Conservation (phyloP, 2,888 invertebrate species). For the Diplolepis rosae region DNA sequence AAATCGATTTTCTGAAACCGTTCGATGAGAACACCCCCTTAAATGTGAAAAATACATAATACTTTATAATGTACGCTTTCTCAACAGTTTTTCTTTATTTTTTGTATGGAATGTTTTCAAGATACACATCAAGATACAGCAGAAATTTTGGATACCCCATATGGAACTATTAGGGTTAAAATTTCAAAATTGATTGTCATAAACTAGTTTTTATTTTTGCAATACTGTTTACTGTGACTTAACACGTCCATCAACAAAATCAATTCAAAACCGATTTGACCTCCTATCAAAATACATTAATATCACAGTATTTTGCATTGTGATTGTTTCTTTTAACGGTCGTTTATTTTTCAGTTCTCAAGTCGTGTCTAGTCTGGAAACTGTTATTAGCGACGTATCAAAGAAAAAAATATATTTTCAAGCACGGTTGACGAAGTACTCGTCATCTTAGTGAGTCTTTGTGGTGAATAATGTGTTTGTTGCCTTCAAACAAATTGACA, state of each 20-base stretch:
- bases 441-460: background rate
- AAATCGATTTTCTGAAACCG: too few species aligned
- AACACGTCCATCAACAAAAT: background rate
- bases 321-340: background rate
- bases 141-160: too few species aligned
- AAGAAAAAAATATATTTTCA: background rate
- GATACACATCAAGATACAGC: too few species aligned
- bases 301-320: background rate
- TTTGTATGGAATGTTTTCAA: too few species aligned
- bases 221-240: background rate
- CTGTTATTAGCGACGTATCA: background rate
- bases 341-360: background rate
- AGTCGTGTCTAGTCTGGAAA: background rate
- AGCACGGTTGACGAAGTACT: background rate
- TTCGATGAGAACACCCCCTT: too few species aligned
- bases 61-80: too few species aligned
- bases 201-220: background rate
- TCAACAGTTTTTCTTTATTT: too few species aligned
- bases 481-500: conserved; percentile 48
- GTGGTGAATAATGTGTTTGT: conserved; percentile 36
- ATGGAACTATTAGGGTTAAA: too few species aligned
- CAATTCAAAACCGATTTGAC: background rate
- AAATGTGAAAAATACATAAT: too few species aligned
- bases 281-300: background rate
- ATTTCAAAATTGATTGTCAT: too few species aligned